Conservation (phyloP, 2,113 vertebrate genomes). For the Scophthalmus maximus region DNA sequence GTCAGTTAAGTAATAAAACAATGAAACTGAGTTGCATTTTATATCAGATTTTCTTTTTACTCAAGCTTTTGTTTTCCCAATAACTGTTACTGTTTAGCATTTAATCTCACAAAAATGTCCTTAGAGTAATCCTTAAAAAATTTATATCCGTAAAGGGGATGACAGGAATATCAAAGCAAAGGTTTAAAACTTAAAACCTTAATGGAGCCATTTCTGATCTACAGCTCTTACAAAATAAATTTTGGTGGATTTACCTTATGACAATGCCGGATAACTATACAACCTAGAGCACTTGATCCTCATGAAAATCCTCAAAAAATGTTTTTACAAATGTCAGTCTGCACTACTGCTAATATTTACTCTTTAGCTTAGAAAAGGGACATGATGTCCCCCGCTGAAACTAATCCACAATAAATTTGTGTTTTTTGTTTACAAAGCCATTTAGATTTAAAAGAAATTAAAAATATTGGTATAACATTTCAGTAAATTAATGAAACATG, state of each 20-base stretch:
- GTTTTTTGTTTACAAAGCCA: conserved; percentile 35
- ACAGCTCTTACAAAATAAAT: conserved; percentile 15
- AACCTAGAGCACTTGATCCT: conserved; percentile 43
- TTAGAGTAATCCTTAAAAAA: conserved; percentile 21
- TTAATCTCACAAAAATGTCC: conserved; percentile 39
- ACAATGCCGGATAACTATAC: conserved; percentile 17
- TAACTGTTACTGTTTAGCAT: conserved; percentile 37
- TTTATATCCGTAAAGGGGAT: conserved; percentile 34
- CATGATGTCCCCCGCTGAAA: conserved; percentile 45
- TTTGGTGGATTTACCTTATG: conserved; percentile 40
- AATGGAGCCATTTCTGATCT: conserved; percentile 45
- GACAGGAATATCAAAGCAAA: conserved; percentile 43
- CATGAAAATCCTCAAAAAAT: conserved; percentile 49
- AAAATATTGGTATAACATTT: background rate
- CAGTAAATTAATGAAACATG: conserved; percentile 4
- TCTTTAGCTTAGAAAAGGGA: conserved; percentile 45
- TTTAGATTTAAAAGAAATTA: background rate
- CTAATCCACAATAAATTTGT: conserved; percentile 58
- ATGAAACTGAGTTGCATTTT: background rate
- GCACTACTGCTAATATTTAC: conserved; percentile 54
- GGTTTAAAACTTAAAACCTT: conserved; percentile 37
- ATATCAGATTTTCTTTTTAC: conserved; percentile 11
- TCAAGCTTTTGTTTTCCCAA: conserved; percentile 40
- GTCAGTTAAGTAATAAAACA: conserved; percentile 37
- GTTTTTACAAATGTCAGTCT: conserved; percentile 6